Evolutionary conservation across 2,113 vertebrate species (phyloP).

Genomic region (Astatotilapia flaviijosephi): DNA sequence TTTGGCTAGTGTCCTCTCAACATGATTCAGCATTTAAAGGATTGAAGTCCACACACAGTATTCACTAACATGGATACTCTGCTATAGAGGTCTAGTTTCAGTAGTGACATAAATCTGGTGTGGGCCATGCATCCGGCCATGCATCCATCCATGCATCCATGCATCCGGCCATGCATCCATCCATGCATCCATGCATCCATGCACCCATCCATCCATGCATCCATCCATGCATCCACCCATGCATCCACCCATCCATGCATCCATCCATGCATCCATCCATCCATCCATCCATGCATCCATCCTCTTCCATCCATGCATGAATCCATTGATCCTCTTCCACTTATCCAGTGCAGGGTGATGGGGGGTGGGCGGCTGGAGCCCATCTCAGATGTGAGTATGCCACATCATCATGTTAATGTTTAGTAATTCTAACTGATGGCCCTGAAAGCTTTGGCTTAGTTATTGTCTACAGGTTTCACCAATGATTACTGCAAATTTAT

Average conservation of each 20-base stretch:
- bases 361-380: background rate
- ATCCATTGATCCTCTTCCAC: background rate
- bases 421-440: background rate
- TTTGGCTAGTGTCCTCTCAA: background rate
- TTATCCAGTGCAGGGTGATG: background rate
- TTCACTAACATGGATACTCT: background rate
- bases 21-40: background rate
- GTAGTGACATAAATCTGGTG: background rate
- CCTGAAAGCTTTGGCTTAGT: slow-evolving; percentile 22
- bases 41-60: background rate
- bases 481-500: slow-evolving; percentile 30
- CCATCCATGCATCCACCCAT: rapidly evolving
- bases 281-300: too few species aligned
- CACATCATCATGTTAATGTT: slow-evolving; percentile 1
- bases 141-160: rapidly evolving
- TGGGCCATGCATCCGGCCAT: rapidly evolving
- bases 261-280: rapidly evolving
- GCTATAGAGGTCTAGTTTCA: background rate
- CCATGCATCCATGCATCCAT: rapidly evolving
- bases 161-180: rapidly evolving
- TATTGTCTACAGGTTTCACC: slow-evolving; percentile 43
- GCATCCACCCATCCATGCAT: rapidly evolving
- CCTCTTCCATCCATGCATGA: background rate
- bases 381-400: background rate
- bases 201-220: rapidly evolving